Percentiles rank a stretch among this genome's conserved stretches.
These are phyloP conservation scores for Spinus olivaceus DNA, from an alignment of 2,797 vertebrate genomes.

Conservation along the genomic window DNA sequence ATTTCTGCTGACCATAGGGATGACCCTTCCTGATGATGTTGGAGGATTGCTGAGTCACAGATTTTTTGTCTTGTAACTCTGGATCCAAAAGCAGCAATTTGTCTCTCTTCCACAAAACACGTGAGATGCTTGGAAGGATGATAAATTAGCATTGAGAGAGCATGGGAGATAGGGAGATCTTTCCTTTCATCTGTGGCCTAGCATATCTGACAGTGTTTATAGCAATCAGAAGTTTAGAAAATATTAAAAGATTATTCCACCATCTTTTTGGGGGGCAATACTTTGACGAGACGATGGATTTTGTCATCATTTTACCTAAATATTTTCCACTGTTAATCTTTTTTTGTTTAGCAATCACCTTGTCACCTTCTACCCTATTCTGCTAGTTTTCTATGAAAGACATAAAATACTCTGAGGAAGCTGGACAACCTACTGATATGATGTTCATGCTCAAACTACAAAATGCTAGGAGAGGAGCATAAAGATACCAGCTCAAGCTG, in stretches of 20 bases:
- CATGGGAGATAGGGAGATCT: not conserved
- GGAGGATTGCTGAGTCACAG: not conserved
- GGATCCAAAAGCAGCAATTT: not conserved
- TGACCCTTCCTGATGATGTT: not conserved
- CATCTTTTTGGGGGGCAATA: rapidly evolving
- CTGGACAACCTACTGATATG: not conserved
- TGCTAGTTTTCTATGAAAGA: not conserved
- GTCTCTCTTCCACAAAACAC: not conserved
- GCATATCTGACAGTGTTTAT: not conserved
- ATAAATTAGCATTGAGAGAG: not conserved
- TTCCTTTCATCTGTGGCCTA: not conserved
- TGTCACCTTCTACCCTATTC: not conserved
- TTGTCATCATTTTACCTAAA: not conserved
- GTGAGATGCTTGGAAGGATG: not conserved
- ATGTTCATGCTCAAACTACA: not conserved
- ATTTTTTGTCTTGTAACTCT: not conserved
- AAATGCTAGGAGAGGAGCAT: not conserved
- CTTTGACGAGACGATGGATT: not conserved
- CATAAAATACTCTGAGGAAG: not conserved
- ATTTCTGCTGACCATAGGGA: not conserved
- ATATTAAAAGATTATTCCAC: not conserved
- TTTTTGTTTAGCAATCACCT: not conserved
- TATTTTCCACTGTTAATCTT: not conserved
- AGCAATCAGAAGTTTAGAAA: not conserved
- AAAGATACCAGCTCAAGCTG: not conserved